phyloP scores from a whole-genome alignment of 2,797 vertebrate genomes.

The Sebastes umbrosus region DNA sequence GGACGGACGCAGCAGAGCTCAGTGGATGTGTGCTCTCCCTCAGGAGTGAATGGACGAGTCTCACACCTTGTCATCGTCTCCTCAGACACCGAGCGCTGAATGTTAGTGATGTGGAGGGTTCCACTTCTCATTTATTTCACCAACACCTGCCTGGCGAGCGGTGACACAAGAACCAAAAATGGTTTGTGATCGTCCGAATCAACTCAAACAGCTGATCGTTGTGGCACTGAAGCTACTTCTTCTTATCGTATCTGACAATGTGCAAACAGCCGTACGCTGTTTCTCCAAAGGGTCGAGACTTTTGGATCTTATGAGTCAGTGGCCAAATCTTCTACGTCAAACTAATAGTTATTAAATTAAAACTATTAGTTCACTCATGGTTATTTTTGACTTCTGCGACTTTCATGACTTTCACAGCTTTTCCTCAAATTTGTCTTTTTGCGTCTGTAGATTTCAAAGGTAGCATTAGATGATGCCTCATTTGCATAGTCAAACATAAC shows the following conservation, averaged over 20 bases:
- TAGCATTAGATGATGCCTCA: neutral
- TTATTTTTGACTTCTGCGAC: neutral
- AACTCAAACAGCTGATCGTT: neutral
- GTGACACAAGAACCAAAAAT: neutral
- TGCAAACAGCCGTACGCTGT: neutral
- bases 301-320: neutral
- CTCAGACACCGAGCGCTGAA: neutral
- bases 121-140: neutral
- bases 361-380: neutral
- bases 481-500: neutral
- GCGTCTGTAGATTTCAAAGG: too few species aligned
- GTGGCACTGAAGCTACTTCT: neutral
- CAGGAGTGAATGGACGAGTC: neutral
- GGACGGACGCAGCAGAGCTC: neutral
- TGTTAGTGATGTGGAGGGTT: neutral
- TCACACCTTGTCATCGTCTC: conserved; percentile 28
- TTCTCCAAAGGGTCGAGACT: neutral
- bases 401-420: neutral
- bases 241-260: neutral
- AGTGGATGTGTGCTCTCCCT: neutral
- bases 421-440: neutral
- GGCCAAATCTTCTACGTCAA: neutral
- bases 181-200: neutral
- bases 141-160: neutral
- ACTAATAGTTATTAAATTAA: neutral